Percentiles rank a stretch among this genome's conserved stretches.
phyloP scores from a whole-genome alignment of 2,888 invertebrate genomes.

The Drosophila multiciliata region DNA sequence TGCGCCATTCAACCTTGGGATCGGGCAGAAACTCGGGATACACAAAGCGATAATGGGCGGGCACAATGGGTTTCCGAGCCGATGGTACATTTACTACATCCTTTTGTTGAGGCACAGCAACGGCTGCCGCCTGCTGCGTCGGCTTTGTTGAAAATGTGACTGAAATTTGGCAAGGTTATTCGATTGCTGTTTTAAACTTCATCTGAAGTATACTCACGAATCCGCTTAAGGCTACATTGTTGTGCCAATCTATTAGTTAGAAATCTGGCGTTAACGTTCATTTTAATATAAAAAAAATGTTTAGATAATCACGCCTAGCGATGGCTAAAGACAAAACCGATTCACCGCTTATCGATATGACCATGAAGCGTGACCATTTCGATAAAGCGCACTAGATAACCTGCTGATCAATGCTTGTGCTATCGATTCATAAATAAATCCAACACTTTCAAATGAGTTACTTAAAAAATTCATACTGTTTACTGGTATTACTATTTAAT shows the following conservation, averaged over 20 bases:
- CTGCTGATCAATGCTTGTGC: conserved; percentile 12
- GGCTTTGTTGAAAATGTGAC: conserved; percentile 74
- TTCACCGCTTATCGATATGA: conserved; percentile 6
- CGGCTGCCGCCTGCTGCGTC: conserved; percentile 47
- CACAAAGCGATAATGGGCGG: conserved; percentile 88
- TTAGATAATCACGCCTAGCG: conserved; percentile 64
- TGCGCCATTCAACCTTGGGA: conserved; percentile 91
- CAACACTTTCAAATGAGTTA: neutral
- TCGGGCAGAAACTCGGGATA: conserved; percentile 98
- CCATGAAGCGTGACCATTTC: neutral
- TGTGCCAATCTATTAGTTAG: conserved; percentile 47
- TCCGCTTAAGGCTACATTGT: conserved; percentile 53
- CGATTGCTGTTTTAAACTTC: neutral
- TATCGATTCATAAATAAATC: neutral
- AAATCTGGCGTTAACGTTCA: conserved; percentile 59
- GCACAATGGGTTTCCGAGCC: conserved; percentile 69
- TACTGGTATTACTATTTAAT: neutral
- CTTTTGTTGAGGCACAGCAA: conserved; percentile 35
- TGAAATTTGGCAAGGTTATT: conserved; percentile 21
- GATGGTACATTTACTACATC: conserved; percentile 24
- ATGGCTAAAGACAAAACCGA: conserved; percentile 5
- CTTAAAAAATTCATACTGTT: no score
- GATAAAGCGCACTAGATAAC: neutral
- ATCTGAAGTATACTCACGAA: conserved; percentile 52
- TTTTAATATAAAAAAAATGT: conserved; percentile 58